Evolutionary conservation across 2,797 vertebrate species (phyloP).

Genomic region (Lophura swinhoii): DNA sequence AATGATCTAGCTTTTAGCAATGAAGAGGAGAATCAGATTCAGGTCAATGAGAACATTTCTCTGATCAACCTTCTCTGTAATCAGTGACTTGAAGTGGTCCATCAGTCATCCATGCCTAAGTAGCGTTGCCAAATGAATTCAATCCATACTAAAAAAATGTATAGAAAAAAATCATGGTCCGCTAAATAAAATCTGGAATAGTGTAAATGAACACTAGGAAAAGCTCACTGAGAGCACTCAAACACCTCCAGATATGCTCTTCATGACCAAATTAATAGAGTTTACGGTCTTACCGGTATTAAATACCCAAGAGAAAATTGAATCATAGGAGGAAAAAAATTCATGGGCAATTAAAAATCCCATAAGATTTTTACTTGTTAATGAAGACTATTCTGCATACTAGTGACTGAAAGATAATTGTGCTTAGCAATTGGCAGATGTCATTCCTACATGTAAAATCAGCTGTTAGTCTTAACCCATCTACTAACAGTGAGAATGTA

Average conservation of each 20-base stretch:
- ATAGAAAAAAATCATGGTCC: not conserved
- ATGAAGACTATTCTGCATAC: not conserved
- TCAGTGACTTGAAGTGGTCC: constrained; percentile 9
- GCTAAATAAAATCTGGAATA: constrained; percentile 7
- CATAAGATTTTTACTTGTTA: not conserved
- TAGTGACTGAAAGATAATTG: not conserved
- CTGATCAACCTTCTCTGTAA: constrained; percentile 24
- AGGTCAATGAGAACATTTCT: constrained; percentile 41
- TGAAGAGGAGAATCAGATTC: constrained; percentile 13
- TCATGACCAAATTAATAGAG: not conserved
- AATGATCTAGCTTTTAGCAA: constrained; percentile 6
- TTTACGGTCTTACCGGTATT: not conserved
- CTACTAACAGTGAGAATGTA: not conserved
- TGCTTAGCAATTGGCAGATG: not conserved
- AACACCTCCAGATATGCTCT: not conserved
- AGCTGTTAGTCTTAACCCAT: not conserved
- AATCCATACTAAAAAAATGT: not conserved
- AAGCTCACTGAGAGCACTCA: not conserved
- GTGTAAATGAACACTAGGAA: not conserved
- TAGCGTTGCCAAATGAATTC: not conserved
- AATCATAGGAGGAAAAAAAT: not conserved
- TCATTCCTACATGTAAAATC: not conserved
- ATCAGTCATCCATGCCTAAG: not conserved
- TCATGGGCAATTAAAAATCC: not conserved
- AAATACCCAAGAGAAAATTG: not conserved